Evolutionary conservation across 1,140 invertebrate genomes (phyloP).

Genomic region (Brachionus calyciflorus): DNA sequence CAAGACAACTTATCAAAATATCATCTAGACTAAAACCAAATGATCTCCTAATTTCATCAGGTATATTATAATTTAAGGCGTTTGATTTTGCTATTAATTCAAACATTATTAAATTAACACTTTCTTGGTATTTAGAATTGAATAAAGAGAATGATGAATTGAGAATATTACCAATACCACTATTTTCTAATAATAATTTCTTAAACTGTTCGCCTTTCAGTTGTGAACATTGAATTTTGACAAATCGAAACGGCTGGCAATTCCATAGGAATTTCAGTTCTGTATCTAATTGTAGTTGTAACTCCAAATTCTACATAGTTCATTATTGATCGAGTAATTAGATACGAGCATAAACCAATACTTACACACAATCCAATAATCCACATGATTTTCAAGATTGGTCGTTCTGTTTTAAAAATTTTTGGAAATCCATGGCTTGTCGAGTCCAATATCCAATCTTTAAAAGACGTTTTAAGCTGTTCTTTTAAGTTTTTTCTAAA

Average conservation of each 20-base stretch:
- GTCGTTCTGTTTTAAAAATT: neutral
- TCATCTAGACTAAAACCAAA: neutral
- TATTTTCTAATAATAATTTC: neutral
- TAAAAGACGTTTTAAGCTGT: no score
- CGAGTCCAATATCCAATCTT: neutral
- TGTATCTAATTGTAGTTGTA: neutral
- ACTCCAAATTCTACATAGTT: neutral
- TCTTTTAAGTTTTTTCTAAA: no score
- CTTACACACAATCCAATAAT: neutral
- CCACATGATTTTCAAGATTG: neutral
- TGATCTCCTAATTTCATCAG: neutral
- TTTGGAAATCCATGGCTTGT: constrained; percentile 24
- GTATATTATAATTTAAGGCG: neutral
- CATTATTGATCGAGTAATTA: neutral
- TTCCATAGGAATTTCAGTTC: neutral
- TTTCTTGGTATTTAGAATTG: neutral
- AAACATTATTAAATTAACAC: neutral
- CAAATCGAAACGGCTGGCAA: neutral
- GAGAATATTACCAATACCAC: neutral
- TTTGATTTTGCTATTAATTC: neutral
- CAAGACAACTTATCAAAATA: neutral
- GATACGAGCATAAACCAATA: neutral
- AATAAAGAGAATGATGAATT: neutral
- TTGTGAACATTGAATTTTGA: neutral
- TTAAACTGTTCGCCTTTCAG: neutral